These are phyloP conservation scores for Gastrophysa polygoni DNA, from an alignment of 2,888 invertebrate genomes.

Conservation along the genomic window DNA sequence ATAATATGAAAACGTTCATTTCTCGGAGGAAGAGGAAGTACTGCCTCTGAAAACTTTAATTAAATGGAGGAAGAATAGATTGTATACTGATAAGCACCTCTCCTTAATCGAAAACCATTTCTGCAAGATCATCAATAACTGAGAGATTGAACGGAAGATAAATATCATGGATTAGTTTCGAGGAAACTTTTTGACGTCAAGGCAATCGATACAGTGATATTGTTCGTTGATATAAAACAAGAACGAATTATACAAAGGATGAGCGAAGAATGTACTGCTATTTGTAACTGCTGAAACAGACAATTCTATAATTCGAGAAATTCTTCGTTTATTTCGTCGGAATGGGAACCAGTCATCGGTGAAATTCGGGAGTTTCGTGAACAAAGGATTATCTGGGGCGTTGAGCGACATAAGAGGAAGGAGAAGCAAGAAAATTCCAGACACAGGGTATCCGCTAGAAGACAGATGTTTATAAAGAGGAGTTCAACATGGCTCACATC, in stretches of 20 bases:
- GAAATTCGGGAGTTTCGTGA: background rate
- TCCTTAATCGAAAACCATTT: background rate
- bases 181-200: background rate
- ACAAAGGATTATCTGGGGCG: background rate
- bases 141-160: background rate
- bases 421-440: background rate
- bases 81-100: background rate
- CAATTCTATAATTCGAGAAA: background rate
- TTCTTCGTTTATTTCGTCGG: background rate
- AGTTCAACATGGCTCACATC: too few species aligned
- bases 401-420: background rate
- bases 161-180: background rate
- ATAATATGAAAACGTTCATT: too few species aligned
- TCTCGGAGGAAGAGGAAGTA: background rate
- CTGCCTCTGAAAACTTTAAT: slow-evolving; percentile 13
- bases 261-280: background rate
- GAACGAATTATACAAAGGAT: background rate
- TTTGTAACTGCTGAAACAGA: background rate
- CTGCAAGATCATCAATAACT: background rate
- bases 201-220: background rate
- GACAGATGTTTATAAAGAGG: too few species aligned
- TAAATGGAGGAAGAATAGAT: background rate
- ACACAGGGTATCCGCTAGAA: background rate
- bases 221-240: background rate
- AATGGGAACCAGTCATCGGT: background rate